These are phyloP conservation scores for Ardeotis arabs DNA, from an alignment of 2,113 vertebrate genomes.

Conservation along the genomic window DNA sequence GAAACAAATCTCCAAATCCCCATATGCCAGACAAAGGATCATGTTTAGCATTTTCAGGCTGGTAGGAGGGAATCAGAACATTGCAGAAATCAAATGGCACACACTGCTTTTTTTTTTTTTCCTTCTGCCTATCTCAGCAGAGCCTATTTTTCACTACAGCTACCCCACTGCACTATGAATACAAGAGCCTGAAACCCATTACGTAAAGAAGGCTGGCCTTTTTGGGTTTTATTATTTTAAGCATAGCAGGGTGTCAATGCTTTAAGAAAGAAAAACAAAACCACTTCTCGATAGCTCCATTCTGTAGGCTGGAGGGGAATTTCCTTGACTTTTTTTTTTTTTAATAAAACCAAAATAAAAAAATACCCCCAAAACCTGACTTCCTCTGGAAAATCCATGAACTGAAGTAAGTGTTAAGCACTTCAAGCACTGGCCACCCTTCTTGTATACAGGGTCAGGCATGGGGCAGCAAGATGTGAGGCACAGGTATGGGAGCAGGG, in stretches of 20 bases:
- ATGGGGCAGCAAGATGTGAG: accelerated
- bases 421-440: neutral
- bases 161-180: neutral
- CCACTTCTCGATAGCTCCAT: neutral
- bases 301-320: neutral
- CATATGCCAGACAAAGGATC: constrained; percentile 61
- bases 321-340: neutral
- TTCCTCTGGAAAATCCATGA: neutral
- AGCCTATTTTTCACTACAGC: neutral
- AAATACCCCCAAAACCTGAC: neutral
- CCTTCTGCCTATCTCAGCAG: constrained; percentile 4
- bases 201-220: neutral
- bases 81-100: neutral
- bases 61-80: constrained; percentile 44
- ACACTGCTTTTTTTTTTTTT: neutral
- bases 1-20: constrained; percentile 47
- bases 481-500: neutral
- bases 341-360: neutral
- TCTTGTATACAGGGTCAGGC: neutral
- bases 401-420: neutral
- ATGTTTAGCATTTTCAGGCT: constrained; percentile 48
- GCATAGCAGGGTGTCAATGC: neutral
- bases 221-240: neutral
- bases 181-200: neutral
- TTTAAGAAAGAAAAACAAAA: neutral